A percentile compares a stretch with the other conserved stretches of the same genome.
These are phyloP conservation scores for Byasa hedistus DNA, from an alignment of 2,888 invertebrate species.

Conservation along the genomic window DNA sequence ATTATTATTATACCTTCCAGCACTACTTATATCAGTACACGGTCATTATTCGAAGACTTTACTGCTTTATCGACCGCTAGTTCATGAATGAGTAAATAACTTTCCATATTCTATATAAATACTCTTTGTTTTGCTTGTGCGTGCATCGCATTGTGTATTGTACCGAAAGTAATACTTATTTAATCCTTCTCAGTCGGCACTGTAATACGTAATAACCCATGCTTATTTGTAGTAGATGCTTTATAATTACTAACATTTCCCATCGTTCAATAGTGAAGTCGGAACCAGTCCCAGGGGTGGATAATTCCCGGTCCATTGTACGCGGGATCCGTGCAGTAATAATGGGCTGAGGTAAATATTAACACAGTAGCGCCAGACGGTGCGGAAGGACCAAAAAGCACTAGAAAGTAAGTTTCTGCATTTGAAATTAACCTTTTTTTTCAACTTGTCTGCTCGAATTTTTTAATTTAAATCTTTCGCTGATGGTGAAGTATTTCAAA, in stretches of 20 bases:
- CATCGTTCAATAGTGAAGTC: constrained; percentile 35
- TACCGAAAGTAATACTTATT: no score
- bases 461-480: constrained; percentile 22
- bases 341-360: constrained; percentile 75
- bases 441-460: constrained; percentile 31
- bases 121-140: no score
- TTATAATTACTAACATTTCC: constrained; percentile 24
- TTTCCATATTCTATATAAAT: no score
- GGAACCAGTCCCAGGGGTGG: constrained; percentile 41
- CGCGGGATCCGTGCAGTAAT: constrained; percentile 60
- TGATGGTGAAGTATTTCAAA: constrained; percentile 15
- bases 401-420: constrained; percentile 43
- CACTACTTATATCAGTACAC: no score
- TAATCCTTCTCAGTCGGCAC: no score
- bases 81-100: no score
- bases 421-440: constrained; percentile 35
- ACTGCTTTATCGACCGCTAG: no score
- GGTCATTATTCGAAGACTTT: no score
- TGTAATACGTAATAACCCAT: neutral
- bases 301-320: constrained; percentile 65
- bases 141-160: no score
- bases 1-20: neutral
- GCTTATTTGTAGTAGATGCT: constrained; percentile 12
- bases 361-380: constrained; percentile 63
- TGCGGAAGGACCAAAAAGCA: constrained; percentile 54